Percentiles rank a stretch among this genome's conserved stretches.
Conservation (phyloP, 2,888 invertebrate genomes). For the Myopa testacea region DNA sequence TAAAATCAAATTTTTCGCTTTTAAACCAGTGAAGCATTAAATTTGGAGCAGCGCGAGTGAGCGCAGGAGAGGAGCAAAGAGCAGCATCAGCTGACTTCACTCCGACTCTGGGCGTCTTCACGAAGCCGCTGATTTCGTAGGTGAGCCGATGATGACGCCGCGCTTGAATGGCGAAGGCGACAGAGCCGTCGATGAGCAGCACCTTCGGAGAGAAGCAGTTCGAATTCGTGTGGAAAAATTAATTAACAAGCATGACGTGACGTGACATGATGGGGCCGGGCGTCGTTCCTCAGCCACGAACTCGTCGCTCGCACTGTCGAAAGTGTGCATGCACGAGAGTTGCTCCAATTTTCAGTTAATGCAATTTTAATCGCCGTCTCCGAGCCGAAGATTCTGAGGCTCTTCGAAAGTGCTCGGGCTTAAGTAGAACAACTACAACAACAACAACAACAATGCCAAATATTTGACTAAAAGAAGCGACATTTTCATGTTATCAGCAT, state of each 20-base stretch:
- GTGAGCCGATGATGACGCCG: neutral
- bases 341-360: constrained; percentile 19
- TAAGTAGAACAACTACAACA: no score
- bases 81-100: neutral
- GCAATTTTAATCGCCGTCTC: neutral
- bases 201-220: constrained; percentile 1
- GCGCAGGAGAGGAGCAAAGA: no score
- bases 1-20: constrained; percentile 34
- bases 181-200: neutral
- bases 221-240: constrained; percentile 29
- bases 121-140: neutral
- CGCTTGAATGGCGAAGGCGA: neutral
- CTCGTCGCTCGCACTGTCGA: neutral
- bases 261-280: neutral
- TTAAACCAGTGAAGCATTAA: constrained; percentile 31
- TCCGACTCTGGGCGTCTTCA: neutral
- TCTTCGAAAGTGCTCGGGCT: no score
- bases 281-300: neutral
- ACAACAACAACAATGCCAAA: no score
- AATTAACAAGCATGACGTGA: constrained; percentile 31
- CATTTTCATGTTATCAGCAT: no score
- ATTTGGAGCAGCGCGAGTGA: constrained; percentile 12
- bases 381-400: no score
- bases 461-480: no score
- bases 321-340: constrained; percentile 9